Evolutionary conservation across 92 coral and sea anemone species (phyloP).

Genomic region (Heteractis magnifica): DNA sequence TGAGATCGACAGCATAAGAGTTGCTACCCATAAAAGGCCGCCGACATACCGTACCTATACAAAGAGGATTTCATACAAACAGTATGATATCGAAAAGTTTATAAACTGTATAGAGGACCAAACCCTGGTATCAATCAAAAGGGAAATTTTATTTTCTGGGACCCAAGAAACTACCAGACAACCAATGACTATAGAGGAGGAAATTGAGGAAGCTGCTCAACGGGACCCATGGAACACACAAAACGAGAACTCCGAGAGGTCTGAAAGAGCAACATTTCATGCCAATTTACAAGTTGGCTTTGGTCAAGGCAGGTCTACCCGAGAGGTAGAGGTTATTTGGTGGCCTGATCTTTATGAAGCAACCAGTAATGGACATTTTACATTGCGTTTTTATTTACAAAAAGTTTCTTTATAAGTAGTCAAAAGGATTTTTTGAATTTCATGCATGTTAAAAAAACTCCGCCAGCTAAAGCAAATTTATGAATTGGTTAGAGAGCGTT

Average conservation of each 20-base stretch:
- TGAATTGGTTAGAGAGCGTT: not conserved
- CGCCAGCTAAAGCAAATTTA: not conserved
- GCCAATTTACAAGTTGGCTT: not conserved
- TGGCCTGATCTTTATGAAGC: not conserved
- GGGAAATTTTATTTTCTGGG: not conserved
- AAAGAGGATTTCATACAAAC: slow-evolving; percentile 12
- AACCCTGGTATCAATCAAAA: not conserved
- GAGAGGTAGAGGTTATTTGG: too few relatives aligned
- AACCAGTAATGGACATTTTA: not conserved
- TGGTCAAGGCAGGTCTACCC: not conserved
- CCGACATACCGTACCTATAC: not conserved
- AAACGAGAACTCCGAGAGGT: not conserved
- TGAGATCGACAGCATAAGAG: slow-evolving; percentile 1
- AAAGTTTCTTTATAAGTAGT: not conserved
- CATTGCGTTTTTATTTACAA: not conserved
- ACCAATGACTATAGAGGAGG: not conserved
- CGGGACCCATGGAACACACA: not conserved
- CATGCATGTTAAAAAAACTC: not conserved
- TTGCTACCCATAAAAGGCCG: slow-evolving; percentile 4
- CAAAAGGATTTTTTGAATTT: not conserved
- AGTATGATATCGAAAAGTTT: not conserved
- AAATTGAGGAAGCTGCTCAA: not conserved
- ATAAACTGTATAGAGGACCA: not conserved
- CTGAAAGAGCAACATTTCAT: too few relatives aligned
- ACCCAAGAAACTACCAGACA: not conserved